These are phyloP conservation scores for Egretta garzetta DNA, from an alignment of 2,113 vertebrate genomes.

Conservation along the genomic window DNA sequence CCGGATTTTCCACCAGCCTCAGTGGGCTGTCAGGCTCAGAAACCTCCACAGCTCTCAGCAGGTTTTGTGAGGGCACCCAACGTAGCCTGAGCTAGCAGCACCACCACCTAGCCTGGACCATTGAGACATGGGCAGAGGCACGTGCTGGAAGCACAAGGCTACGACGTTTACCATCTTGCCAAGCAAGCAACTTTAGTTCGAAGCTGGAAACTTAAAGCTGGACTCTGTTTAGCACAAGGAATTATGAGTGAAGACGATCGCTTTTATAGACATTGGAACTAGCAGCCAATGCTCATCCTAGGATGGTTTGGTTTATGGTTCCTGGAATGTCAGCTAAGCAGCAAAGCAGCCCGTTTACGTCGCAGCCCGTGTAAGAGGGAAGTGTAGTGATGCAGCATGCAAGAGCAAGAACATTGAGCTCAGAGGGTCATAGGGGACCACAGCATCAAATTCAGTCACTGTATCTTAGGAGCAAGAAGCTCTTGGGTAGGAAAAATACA, in stretches of 20 bases:
- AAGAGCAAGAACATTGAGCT: not conserved
- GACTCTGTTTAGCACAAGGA: not conserved
- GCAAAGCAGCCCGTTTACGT: not conserved
- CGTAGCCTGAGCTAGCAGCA: not conserved
- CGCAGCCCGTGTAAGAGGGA: not conserved
- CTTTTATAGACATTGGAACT: not conserved
- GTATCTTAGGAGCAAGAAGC: not conserved
- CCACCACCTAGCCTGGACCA: not conserved
- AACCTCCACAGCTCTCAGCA: not conserved
- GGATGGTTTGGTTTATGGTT: not conserved
- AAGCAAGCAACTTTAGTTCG: not conserved
- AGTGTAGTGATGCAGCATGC: rapidly evolving
- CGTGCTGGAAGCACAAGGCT: not conserved
- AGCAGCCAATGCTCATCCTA: not conserved
- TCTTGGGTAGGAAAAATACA: not conserved
- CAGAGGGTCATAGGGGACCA: not conserved
- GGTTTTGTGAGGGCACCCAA: not conserved
- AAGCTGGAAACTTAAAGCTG: not conserved
- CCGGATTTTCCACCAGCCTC: not conserved
- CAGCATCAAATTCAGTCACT: not conserved
- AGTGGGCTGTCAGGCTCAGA: not conserved
- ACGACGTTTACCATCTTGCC: not conserved
- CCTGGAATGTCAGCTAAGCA: not conserved
- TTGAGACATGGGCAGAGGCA: not conserved
- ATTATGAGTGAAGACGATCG: not conserved